Conservation (phyloP, 1,140 invertebrate genomes). For the Diprion similis region DNA sequence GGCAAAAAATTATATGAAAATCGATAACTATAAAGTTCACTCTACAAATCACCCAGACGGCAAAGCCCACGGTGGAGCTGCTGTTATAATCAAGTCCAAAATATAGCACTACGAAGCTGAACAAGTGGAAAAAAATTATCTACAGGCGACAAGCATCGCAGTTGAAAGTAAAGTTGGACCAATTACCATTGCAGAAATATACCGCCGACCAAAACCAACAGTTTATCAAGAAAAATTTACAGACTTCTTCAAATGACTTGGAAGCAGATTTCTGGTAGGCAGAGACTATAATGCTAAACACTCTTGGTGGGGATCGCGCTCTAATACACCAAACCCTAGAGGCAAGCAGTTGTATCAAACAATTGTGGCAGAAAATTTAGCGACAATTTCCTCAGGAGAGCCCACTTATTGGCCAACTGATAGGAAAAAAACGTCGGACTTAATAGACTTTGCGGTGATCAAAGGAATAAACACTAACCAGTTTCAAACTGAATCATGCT, state of each 20-base stretch:
- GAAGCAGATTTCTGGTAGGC: conserved; percentile 44
- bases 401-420: conserved; percentile 37
- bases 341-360: conserved; percentile 33
- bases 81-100: conserved; percentile 26
- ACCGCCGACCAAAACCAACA: conserved; percentile 42
- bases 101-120: conserved; percentile 7
- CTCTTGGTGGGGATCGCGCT: conserved; percentile 38
- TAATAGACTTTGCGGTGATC: conserved; percentile 31
- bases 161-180: conserved; percentile 28
- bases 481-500: not conserved
- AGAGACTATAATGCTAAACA: conserved; percentile 51
- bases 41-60: conserved; percentile 28
- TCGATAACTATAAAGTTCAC: conserved; percentile 24
- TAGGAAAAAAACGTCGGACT: conserved; percentile 27
- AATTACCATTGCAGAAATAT: conserved; percentile 42
- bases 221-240: conserved; percentile 38
- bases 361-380: conserved; percentile 12
- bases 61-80: conserved; percentile 26
- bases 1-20: conserved; percentile 24
- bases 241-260: conserved; percentile 44
- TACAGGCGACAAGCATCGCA: conserved; percentile 40
- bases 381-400: conserved; percentile 27
- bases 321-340: conserved; percentile 24
- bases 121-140: conserved; percentile 1
- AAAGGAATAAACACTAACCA: conserved; percentile 25